phyloP scores from a whole-genome alignment of 1,140 invertebrate genomes.

The Drosophila mojavensis region DNA sequence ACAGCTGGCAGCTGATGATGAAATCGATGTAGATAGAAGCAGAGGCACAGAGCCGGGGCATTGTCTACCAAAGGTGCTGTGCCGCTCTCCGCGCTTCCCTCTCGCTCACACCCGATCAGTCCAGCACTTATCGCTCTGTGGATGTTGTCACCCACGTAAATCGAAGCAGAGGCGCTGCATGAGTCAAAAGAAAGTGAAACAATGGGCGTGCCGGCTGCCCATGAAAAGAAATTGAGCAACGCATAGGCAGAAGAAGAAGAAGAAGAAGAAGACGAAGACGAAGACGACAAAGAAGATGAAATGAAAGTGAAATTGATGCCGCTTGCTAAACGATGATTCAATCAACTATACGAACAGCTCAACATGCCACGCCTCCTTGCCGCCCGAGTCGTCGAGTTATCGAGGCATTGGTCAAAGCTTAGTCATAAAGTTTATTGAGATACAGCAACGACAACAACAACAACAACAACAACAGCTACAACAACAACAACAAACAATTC shows the following conservation, averaged over 20 bases:
- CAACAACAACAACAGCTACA: not conserved
- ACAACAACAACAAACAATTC: not conserved
- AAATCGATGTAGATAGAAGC: slow-evolving; percentile 24
- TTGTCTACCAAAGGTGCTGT: not conserved
- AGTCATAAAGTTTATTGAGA: slow-evolving; percentile 39
- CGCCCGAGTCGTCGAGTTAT: slow-evolving; percentile 20
- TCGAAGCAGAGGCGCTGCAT: slow-evolving; percentile 33
- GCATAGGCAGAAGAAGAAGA: slow-evolving; percentile 14
- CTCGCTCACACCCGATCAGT: not conserved
- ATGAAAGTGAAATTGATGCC: slow-evolving; percentile 42
- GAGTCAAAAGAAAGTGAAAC: slow-evolving; percentile 78
- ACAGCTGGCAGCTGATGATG: slow-evolving; percentile 16
- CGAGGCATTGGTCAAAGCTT: slow-evolving; percentile 26
- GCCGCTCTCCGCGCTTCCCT: not conserved
- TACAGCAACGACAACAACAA: slow-evolving; percentile 4
- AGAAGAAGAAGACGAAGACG: not conserved
- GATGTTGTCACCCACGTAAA: slow-evolving; percentile 76
- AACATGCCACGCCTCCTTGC: slow-evolving; percentile 26
- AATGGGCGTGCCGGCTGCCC: slow-evolving; percentile 30
- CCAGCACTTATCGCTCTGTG: slow-evolving; percentile 32
- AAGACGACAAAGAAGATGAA: slow-evolving; percentile 9
- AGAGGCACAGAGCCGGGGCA: not conserved
- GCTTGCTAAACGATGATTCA: slow-evolving; percentile 46
- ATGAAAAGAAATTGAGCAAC: slow-evolving; percentile 44
- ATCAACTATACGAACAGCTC: slow-evolving; percentile 8